Evolutionary conservation across 2,888 invertebrate genomes (phyloP).

Genomic region (Tachystola acroxantha): DNA sequence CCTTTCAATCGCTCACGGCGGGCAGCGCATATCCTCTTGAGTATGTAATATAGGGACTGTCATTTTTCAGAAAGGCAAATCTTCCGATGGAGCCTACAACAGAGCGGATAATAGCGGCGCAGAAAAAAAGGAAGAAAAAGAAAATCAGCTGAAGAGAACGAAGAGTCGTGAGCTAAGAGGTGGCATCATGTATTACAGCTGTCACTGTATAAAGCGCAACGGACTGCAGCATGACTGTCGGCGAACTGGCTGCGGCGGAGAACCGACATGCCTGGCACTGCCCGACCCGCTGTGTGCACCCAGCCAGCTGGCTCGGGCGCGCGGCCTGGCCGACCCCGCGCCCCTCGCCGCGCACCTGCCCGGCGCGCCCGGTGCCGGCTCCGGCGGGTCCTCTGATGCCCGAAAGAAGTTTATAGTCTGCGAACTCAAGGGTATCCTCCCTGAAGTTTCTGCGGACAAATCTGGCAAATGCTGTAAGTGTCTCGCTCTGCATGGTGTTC

Average conservation of each 20-base stretch:
- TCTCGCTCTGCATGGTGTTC: conserved; percentile 20
- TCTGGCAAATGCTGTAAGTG: conserved; percentile 64
- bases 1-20: conserved; percentile 45
- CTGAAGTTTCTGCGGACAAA: conserved; percentile 35
- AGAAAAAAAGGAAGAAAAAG: conserved; percentile 61
- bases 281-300: conserved; percentile 78
- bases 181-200: conserved; percentile 75
- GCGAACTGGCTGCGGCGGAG: conserved; percentile 72
- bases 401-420: conserved; percentile 68
- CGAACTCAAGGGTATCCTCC: conserved; percentile 57
- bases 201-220: conserved; percentile 78
- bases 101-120: conserved; percentile 45
- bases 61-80: conserved; percentile 49
- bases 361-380: conserved; percentile 31
- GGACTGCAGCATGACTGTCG: conserved; percentile 79
- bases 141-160: conserved; percentile 63
- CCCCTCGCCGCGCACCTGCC: conserved; percentile 47
- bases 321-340: conserved; percentile 58
- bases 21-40: conserved; percentile 27
- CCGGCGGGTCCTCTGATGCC: conserved; percentile 21
- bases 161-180: conserved; percentile 76
- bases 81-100: conserved; percentile 33
- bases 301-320: conserved; percentile 66
- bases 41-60: conserved; percentile 8
- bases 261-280: conserved; percentile 68